These are phyloP conservation scores for Turritopsis dohrnii DNA, from an alignment of 30 jellyfish, hydroid and myxozoan species.

Conservation along the genomic window DNA sequence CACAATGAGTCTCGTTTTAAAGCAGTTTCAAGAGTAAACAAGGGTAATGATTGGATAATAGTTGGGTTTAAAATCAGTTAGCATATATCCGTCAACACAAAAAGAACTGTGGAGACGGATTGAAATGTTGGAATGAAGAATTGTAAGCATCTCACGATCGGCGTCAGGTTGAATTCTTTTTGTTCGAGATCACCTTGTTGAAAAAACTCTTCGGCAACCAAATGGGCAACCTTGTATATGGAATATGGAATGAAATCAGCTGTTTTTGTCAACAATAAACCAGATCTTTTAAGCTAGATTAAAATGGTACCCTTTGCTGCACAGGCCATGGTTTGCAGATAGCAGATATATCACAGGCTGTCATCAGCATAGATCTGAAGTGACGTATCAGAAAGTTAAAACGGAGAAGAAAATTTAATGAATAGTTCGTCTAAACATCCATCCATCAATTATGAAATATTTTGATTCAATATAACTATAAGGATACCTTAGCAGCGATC, in stretches of 20 bases:
- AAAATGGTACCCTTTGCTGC: conserved; percentile 62
- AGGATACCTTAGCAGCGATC: conserved; percentile 67
- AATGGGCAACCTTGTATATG: conserved; percentile 82
- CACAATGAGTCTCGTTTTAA: too few species aligned
- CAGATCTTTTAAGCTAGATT: neutral
- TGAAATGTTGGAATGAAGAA: neutral
- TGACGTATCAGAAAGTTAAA: neutral
- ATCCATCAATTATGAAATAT: too few species aligned
- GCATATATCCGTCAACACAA: too few species aligned
- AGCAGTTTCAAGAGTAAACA: neutral
- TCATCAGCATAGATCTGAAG: conserved; percentile 84
- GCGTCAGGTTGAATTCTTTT: conserved; percentile 61
- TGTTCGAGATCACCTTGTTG: conserved; percentile 95
- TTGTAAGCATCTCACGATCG: conserved; percentile 40
- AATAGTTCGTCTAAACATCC: neutral
- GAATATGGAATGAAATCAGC: neutral
- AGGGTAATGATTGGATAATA: neutral
- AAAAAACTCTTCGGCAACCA: conserved; percentile 91
- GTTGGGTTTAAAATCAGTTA: neutral
- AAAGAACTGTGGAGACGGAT: too few species aligned
- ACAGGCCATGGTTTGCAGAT: conserved; percentile 89
- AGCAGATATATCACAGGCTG: conserved; percentile 92
- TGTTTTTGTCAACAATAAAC: neutral
- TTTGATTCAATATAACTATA: too few species aligned
- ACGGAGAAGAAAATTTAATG: too few species aligned